Conservation (phyloP, 2,797 vertebrate species). For the Florisuga fusca region DNA sequence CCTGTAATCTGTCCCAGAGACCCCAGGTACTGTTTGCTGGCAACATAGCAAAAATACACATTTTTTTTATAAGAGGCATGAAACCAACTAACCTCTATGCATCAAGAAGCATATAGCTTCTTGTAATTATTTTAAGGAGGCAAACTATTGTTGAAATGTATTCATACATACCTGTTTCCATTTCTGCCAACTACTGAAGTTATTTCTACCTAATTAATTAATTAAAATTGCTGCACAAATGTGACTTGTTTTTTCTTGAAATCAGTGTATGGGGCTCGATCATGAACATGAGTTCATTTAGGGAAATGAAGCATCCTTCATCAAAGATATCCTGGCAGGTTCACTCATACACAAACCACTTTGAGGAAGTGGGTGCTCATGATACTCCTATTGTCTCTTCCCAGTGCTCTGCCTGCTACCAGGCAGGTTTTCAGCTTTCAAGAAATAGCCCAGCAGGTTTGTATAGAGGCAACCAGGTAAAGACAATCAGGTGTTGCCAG, state of each 20-base stretch:
- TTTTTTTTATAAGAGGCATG: background rate
- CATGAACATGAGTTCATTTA: background rate
- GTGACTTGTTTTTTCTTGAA: background rate
- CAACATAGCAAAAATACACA: background rate
- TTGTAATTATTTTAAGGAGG: background rate
- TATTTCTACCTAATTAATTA: background rate
- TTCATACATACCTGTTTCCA: background rate
- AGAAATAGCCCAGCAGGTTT: background rate
- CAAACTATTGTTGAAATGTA: background rate
- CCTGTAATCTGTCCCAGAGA: background rate
- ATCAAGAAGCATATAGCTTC: background rate
- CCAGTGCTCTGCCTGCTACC: background rate
- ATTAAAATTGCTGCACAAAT: background rate
- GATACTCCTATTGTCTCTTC: background rate
- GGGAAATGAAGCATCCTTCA: background rate
- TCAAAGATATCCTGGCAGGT: background rate
- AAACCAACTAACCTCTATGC: background rate
- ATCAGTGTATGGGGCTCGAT: background rate
- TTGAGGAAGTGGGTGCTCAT: background rate
- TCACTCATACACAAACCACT: background rate
- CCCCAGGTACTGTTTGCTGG: background rate
- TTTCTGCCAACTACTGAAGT: background rate
- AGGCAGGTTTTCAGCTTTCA: background rate
- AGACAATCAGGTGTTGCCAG: no score
- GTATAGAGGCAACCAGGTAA: no score